These are phyloP conservation scores for Seira musarum DNA, from an alignment of 2,888 invertebrate genomes.

Conservation along the genomic window DNA sequence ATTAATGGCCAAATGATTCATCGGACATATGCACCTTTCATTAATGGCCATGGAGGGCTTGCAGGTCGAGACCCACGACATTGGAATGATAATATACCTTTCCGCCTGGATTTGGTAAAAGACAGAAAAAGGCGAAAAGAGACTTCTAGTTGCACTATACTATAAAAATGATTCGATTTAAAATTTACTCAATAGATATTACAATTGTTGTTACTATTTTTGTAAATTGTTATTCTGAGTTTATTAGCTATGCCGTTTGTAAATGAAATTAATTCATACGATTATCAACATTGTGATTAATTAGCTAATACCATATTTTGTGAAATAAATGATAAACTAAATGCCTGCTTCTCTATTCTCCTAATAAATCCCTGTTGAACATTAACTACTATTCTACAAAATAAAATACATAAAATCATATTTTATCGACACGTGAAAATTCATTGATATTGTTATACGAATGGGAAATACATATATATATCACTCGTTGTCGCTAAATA, in stretches of 20 bases:
- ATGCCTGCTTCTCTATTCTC: too few relatives aligned
- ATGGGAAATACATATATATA: too few relatives aligned
- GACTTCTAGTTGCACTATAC: conserved; percentile 43
- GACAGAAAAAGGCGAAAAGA: conserved; percentile 58
- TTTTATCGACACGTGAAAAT: too few relatives aligned
- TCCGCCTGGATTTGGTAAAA: conserved; percentile 66
- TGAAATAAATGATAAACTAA: neutral
- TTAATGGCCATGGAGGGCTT: conserved; percentile 42
- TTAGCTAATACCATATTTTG: neutral
- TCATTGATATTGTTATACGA: too few relatives aligned
- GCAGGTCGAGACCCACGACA: conserved; percentile 44
- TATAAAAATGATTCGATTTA: conserved; percentile 18
- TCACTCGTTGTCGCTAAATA: too few relatives aligned
- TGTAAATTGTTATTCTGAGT: conserved; percentile 7
- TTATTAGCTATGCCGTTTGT: conserved; percentile 8
- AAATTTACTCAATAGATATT: neutral
- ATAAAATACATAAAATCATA: too few relatives aligned
- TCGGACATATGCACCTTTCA: conserved; percentile 44
- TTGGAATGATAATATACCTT: conserved; percentile 69
- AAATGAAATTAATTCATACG: conserved; percentile 9
- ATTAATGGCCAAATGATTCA: conserved; percentile 58
- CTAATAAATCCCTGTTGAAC: too few relatives aligned
- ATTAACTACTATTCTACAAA: too few relatives aligned
- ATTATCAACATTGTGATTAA: conserved; percentile 4
- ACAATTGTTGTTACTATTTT: conserved; percentile 19